Conservation (phyloP, 2,797 vertebrate species). For the Craterocephalus amniculus region DNA sequence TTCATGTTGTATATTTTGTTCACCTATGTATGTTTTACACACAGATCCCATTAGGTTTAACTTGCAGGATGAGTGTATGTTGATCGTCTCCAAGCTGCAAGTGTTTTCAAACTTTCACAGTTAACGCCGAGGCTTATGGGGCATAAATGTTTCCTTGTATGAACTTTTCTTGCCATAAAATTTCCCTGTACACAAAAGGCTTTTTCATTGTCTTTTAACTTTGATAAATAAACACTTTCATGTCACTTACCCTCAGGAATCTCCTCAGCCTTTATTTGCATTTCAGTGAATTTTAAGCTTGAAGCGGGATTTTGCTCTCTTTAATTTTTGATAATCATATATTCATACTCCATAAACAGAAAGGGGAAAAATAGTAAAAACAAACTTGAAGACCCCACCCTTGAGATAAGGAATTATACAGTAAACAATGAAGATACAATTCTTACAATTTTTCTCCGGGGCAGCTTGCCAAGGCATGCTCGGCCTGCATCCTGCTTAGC, state of each 20-base stretch:
- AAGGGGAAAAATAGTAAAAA: slow-evolving; percentile 33
- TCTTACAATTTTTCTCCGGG: slow-evolving; percentile 54
- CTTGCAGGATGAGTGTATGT: neutral
- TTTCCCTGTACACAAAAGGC: neutral
- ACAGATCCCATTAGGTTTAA: neutral
- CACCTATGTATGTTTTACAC: neutral
- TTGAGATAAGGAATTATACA: slow-evolving; percentile 59
- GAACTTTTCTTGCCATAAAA: neutral
- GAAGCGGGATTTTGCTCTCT: slow-evolving; percentile 43
- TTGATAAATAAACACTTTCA: slow-evolving; percentile 39
- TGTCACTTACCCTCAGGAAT: slow-evolving; percentile 41
- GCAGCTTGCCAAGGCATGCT: slow-evolving; percentile 54
- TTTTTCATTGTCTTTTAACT: slow-evolving; percentile 15
- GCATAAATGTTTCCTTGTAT: neutral
- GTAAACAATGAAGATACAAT: slow-evolving; percentile 76
- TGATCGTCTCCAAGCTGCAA: neutral
- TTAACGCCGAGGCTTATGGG: neutral
- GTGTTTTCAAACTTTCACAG: neutral
- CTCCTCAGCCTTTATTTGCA: slow-evolving; percentile 48
- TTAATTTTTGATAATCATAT: slow-evolving; percentile 71
- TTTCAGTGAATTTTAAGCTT: slow-evolving; percentile 47
- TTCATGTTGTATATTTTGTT: neutral
- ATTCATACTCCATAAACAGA: slow-evolving; percentile 74
- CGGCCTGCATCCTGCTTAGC: slow-evolving; percentile 63
- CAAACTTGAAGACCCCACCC: slow-evolving; percentile 48